Evolutionary conservation across 92 coral and sea anemone species (phyloP).

Genomic region (Pocillopora meandrina): DNA sequence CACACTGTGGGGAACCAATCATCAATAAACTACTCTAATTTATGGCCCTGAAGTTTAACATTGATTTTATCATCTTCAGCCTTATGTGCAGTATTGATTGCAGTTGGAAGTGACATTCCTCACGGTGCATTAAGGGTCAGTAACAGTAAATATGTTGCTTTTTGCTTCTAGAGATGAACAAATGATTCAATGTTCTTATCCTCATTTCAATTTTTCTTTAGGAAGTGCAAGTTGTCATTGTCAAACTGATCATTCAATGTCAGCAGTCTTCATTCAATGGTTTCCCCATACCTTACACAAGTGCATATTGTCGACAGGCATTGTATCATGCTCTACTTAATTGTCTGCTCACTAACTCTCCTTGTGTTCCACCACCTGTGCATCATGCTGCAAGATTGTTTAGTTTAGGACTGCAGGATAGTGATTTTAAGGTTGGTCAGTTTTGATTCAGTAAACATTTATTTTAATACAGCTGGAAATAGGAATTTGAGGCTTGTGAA

Average conservation of each 20-base stretch:
- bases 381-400: conserved; percentile 82
- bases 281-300: conserved; percentile 75
- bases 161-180: not conserved
- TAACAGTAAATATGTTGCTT: not conserved
- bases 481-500: too few relatives aligned
- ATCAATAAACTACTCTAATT: not conserved
- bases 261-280: conserved; percentile 61
- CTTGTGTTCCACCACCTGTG: conserved; percentile 68
- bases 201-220: conserved; percentile 6
- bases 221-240: conserved; percentile 72
- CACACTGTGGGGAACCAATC: not conserved
- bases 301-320: conserved; percentile 77
- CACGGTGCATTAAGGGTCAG: conserved; percentile 53
- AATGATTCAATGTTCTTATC: not conserved
- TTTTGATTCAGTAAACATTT: too few relatives aligned
- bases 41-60: not conserved
- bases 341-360: conserved; percentile 65
- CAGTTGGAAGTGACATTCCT: conserved; percentile 56
- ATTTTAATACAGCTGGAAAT: too few relatives aligned
- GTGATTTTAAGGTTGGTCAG: conserved; percentile 61
- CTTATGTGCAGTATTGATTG: conserved; percentile 50
- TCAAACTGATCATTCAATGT: conserved; percentile 68
- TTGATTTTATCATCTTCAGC: conserved; percentile 29
- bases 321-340: conserved; percentile 74
- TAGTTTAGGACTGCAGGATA: conserved; percentile 80